Base-by-base conservation (phyloP, 2,888 invertebrate genomes). In the Drosophila macrospina region DNA sequence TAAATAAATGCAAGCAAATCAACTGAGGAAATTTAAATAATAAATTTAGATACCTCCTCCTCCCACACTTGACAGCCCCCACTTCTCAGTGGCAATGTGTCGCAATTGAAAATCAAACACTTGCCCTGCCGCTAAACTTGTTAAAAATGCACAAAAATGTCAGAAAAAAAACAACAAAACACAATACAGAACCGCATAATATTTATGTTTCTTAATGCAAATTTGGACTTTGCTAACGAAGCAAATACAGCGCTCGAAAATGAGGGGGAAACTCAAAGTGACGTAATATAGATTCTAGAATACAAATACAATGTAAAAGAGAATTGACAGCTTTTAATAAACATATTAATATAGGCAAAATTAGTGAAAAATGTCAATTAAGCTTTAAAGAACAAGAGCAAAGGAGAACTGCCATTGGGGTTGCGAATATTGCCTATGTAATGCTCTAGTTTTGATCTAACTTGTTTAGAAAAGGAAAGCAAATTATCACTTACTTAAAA, bases 201-300 rank as follows among this genome's bases (percentile, higher is more conserved):
- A 70, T 82, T 84, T 84, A 69, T 84, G 64, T 84, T 74, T 80
- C 76, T 68, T 51, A 57, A 89, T 85, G 85, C 65, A 87, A 85
- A 88, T 85, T 74, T 62, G 11, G 30, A 24, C 48, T 51, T 44
- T 54, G 74, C 78, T 86, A 83, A 83, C 81, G 83, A 83, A 86
- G 83, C 84, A 86, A 86, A 83, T 52, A 85, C 36, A 59, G 16
- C 20, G 3, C 6, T 8, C 37, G 13, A 13, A 6, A 36, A 20
- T 24, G 39, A 7, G 48, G 41, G 52, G 41, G 41, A 7, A 16
- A 7, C 10, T 26, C 15, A 16, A 28, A 15, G 32, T 60, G 65
- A 45, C 51, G 28, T 48, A 50, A 64, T 44, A 4, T 15, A 32
- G 6, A 55, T 24, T 32, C 5, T 20, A 37, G 0, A 54, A 44